phyloP scores from a whole-genome alignment of 1,140 invertebrate species.

The Anastrepha ludens region DNA sequence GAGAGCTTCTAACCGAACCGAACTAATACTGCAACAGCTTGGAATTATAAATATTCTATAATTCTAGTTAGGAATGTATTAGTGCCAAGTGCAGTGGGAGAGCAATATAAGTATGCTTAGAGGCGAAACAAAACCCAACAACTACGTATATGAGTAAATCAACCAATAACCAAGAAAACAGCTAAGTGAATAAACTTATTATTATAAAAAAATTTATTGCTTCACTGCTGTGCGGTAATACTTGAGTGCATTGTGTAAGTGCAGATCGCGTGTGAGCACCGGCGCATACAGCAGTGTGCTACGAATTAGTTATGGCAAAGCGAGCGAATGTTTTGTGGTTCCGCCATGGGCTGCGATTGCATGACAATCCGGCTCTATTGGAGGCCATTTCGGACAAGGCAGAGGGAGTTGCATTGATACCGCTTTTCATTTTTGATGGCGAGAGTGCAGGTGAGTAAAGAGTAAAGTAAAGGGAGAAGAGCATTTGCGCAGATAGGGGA shows the following conservation, averaged over 20 bases:
- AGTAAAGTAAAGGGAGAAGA: background rate
- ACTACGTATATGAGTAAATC: background rate
- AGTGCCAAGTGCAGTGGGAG: constrained; percentile 11
- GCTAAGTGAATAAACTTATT: no score
- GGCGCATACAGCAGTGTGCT: background rate
- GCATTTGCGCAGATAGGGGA: no score
- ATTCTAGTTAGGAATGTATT: background rate
- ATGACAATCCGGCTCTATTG: constrained; percentile 84
- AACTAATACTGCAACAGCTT: constrained; percentile 15
- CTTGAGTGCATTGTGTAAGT: background rate
- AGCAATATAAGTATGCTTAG: background rate
- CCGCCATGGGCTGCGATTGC: constrained; percentile 82
- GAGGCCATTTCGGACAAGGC: constrained; percentile 76
- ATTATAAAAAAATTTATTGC: background rate
- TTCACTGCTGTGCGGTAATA: constrained; percentile 24
- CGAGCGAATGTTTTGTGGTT: constrained; percentile 78
- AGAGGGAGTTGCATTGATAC: constrained; percentile 75
- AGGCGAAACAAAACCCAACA: background rate
- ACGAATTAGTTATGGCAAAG: background rate
- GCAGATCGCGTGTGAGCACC: background rate
- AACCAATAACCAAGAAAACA: background rate
- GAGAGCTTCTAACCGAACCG: background rate
- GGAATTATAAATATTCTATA: background rate
- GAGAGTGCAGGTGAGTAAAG: constrained; percentile 78
- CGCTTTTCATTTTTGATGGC: constrained; percentile 85